These are phyloP conservation scores for Brotula barbata DNA, from an alignment of 2,797 vertebrate genomes.

Conservation along the genomic window DNA sequence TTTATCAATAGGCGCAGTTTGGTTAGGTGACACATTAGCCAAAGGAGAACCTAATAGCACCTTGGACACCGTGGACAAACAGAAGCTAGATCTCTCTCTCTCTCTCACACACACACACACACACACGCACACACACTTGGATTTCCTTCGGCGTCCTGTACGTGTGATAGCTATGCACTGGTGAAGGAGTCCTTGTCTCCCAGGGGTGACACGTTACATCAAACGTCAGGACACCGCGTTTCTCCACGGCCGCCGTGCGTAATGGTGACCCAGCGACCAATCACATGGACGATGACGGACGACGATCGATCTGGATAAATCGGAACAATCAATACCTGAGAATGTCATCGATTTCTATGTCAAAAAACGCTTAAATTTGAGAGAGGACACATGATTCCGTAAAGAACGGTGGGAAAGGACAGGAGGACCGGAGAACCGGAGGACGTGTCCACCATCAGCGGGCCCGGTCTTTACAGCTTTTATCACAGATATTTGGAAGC, in stretches of 20 bases:
- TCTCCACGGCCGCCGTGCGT: conserved; percentile 63
- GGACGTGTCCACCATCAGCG: no score
- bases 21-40: no score
- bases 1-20: no score
- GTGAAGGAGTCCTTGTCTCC: conserved; percentile 51
- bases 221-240: conserved; percentile 60
- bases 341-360: not conserved
- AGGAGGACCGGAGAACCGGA: no score
- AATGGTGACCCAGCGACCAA: conserved; percentile 65
- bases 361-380: not conserved
- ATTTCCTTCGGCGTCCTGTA: not conserved
- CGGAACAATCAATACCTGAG: conserved; percentile 46
- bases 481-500: no score
- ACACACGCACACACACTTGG: conserved; percentile 1
- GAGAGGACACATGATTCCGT: not conserved
- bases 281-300: conserved; percentile 65
- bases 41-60: no score
- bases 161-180: not conserved
- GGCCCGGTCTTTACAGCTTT: no score
- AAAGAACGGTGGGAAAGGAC: not conserved
- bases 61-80: no score
- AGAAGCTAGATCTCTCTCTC: no score
- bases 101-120: conserved; percentile 6
- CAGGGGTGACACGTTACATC: conserved; percentile 61
- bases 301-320: conserved; percentile 60